Evolutionary conservation across 2,113 vertebrate species (phyloP), one percentile per base, ranked within the genome.

Genomic region (Daphoenositta chrysoptera): DNA sequence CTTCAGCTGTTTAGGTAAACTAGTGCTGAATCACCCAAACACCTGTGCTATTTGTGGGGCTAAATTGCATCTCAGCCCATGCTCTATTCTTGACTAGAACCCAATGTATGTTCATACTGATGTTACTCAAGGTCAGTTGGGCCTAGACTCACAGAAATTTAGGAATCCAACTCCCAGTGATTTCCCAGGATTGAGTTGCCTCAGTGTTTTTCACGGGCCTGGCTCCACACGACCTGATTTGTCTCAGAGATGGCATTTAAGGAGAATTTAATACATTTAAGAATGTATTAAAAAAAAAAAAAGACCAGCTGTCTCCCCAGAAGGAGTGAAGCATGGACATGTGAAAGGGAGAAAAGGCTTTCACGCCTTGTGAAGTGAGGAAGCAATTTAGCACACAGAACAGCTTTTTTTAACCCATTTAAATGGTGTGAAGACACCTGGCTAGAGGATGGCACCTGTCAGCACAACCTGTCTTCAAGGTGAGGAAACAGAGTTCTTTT

Each of bases 381-480:
- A 95, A 95, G 84, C 94, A 95, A 96, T 95, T 97, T 98, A 97
- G 87, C 95, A 96, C 96, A 50, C 23, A 97, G 83, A 97, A 93
- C 75, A 95, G 69, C 77, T 96, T 94, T 96, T 87, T 93, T 88
- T 87, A 97, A 96, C 96, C 94, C 92, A 95, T 94, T 90, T 96
- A 98, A 97, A 97, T 58, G 95, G 95, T 97, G 96, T 91, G 97
- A 98, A 96, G 94, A 96, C 97, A 98, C 96, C 95, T 96, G 92
- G 97, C 94, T 95, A 91, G 94, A 98, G 97, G 96, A 97, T 94
- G 92, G 90, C 90, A 93, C 82, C 79, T 96, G 97, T 71, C 47
- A 83, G 81, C 90, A 91, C 91, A 83, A 94, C 93, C 89, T 63
- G 91, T 94, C 96, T 87, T 85, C 63, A 71, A 89, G 70, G 72